phyloP scores from a whole-genome alignment of 2,888 invertebrate species.

The Ichneumoninae sp. region DNA sequence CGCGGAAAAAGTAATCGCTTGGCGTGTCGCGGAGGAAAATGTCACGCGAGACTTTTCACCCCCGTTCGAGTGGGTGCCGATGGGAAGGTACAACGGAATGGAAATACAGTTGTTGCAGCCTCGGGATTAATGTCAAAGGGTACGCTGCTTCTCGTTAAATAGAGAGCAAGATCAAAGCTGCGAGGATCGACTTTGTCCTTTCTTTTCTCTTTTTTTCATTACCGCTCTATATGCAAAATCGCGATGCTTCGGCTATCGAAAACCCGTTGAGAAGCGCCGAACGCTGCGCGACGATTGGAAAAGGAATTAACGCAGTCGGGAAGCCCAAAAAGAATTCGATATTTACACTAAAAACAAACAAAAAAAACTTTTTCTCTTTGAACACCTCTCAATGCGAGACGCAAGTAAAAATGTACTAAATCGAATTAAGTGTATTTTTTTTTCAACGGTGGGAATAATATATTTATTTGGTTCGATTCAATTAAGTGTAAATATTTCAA shows the following conservation, averaged over 20 bases:
- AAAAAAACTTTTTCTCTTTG: background rate
- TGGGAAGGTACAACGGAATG: background rate
- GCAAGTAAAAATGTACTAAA: too few species aligned
- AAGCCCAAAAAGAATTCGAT: background rate
- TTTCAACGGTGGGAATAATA: too few species aligned
- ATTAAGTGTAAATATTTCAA: too few species aligned
- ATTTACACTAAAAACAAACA: background rate
- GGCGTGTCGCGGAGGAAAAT: constrained; percentile 21
- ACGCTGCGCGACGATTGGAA: background rate
- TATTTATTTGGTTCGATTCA: too few species aligned
- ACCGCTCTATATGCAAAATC: constrained; percentile 3
- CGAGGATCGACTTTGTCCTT: constrained; percentile 10
- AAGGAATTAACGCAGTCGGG: background rate
- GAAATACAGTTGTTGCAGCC: constrained; percentile 4
- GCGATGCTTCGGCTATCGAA: background rate
- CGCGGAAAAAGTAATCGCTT: background rate
- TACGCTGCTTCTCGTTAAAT: constrained; percentile 27
- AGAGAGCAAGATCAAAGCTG: background rate
- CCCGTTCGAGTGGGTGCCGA: constrained; percentile 2
- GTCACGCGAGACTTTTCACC: constrained; percentile 34
- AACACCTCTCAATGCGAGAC: too few species aligned
- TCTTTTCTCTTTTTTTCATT: constrained; percentile 21
- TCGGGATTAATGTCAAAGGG: constrained; percentile 51
- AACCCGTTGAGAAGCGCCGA: background rate
- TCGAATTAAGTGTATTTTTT: too few species aligned